phyloP scores from a whole-genome alignment of 2,888 invertebrate species.

The Colletes collaris region DNA sequence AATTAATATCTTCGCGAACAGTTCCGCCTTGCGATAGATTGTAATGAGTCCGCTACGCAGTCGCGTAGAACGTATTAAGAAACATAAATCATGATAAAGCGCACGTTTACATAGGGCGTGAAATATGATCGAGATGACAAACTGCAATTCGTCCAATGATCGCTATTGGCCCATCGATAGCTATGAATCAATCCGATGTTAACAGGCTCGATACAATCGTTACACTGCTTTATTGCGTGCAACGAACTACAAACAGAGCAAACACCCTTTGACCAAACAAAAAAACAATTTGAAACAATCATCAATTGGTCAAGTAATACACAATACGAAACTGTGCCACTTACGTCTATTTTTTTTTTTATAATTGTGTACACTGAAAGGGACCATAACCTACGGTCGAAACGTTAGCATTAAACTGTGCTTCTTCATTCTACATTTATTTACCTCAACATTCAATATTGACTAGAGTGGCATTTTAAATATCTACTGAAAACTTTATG shows the following conservation, averaged over 20 bases:
- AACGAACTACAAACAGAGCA: background rate
- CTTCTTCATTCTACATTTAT: too few species aligned
- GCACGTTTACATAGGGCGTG: conserved; percentile 16
- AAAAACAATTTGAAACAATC: background rate
- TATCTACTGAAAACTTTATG: too few species aligned
- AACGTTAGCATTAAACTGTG: too few species aligned
- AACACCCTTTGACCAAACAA: background rate
- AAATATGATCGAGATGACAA: conserved; percentile 31
- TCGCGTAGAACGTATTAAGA: conserved; percentile 1
- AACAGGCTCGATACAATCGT: conserved; percentile 11
- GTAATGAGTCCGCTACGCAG: background rate
- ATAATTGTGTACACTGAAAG: too few species aligned
- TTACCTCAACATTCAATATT: too few species aligned
- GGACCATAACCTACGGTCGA: too few species aligned
- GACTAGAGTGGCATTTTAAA: too few species aligned
- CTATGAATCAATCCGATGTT: conserved; percentile 31
- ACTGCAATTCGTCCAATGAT: conserved; percentile 29
- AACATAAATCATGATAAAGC: background rate
- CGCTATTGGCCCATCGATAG: conserved; percentile 31
- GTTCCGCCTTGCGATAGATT: too few species aligned
- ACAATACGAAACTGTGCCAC: background rate
- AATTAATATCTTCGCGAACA: too few species aligned
- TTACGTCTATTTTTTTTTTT: too few species aligned
- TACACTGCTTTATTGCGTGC: conserved; percentile 16
- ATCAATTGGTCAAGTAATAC: background rate